phyloP scores from a whole-genome alignment of 2,797 vertebrate genomes.

The Rhinichthys osculus region DNA sequence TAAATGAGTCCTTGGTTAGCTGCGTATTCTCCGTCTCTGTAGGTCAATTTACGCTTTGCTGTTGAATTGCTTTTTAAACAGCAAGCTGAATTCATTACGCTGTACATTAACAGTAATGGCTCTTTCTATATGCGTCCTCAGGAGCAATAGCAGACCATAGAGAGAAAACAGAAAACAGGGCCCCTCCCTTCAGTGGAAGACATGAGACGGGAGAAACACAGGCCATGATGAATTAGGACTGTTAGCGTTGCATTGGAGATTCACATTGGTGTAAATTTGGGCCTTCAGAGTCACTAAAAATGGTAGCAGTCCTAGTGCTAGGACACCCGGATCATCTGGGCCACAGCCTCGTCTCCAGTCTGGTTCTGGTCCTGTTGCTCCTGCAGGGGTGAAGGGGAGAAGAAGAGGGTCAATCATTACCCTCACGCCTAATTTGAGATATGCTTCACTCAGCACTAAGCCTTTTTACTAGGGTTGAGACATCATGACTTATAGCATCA shows the following conservation, averaged over 20 bases:
- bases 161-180: slow-evolving; percentile 21
- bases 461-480: slow-evolving; percentile 1
- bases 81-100: slow-evolving; percentile 28
- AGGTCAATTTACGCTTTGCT: background rate
- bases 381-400: slow-evolving; percentile 49
- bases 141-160: background rate
- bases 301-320: slow-evolving; percentile 72
- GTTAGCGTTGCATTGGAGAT: slow-evolving; percentile 40
- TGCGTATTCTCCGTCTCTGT: background rate
- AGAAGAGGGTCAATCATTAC: slow-evolving; percentile 37
- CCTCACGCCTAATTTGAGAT: slow-evolving; percentile 41
- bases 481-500: background rate
- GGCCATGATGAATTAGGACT: background rate
- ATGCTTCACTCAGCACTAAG: slow-evolving; percentile 16
- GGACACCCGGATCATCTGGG: slow-evolving; percentile 94
- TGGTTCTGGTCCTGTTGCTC: slow-evolving; percentile 84
- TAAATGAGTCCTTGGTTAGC: slow-evolving; percentile 5
- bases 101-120: slow-evolving; percentile 26
- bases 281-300: slow-evolving; percentile 37
- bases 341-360: slow-evolving; percentile 88
- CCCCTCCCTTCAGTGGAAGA: slow-evolving; percentile 5
- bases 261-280: slow-evolving; percentile 32
- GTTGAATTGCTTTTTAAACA: slow-evolving; percentile 3
- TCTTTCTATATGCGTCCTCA: slow-evolving; percentile 8
- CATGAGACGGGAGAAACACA: background rate